These are phyloP conservation scores for Urocyon cinereoargenteus DNA, from an alignment of 2,797 vertebrate species.

Conservation along the genomic window DNA sequence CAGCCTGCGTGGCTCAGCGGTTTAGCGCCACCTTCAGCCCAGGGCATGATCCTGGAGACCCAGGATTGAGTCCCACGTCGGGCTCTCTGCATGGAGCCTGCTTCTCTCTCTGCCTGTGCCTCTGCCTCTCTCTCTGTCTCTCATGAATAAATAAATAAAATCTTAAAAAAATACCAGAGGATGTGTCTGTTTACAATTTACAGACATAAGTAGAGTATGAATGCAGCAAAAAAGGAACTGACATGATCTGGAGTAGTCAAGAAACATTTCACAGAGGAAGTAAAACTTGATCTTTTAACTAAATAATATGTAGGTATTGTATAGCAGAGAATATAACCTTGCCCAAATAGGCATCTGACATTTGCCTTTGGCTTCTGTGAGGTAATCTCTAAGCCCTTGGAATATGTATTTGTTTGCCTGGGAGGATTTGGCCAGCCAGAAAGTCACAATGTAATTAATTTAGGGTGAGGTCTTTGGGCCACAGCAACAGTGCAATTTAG, in stretches of 20 bases:
- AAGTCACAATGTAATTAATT: neutral
- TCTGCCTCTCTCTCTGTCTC: too few relatives aligned
- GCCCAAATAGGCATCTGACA: neutral
- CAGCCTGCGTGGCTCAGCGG: too few relatives aligned
- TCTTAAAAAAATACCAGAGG: neutral
- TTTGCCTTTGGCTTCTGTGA: neutral
- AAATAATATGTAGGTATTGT: neutral
- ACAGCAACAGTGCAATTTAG: neutral
- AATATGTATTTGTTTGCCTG: neutral
- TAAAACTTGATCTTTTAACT: constrained; percentile 28
- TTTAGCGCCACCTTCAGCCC: too few relatives aligned
- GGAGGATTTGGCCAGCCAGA: neutral
- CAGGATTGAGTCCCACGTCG: too few relatives aligned
- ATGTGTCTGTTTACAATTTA: neutral
- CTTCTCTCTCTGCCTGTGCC: too few relatives aligned
- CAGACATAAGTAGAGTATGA: neutral
- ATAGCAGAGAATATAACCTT: neutral
- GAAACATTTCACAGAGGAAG: constrained; percentile 12
- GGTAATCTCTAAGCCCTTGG: neutral
- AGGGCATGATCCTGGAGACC: too few relatives aligned
- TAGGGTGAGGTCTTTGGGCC: neutral
- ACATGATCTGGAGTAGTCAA: neutral
- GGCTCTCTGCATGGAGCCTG: too few relatives aligned
- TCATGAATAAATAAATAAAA: too few relatives aligned
- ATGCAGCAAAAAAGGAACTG: neutral